Evolutionary conservation across 2,888 invertebrate genomes (phyloP).

Genomic region (Anthrax anthrax): DNA sequence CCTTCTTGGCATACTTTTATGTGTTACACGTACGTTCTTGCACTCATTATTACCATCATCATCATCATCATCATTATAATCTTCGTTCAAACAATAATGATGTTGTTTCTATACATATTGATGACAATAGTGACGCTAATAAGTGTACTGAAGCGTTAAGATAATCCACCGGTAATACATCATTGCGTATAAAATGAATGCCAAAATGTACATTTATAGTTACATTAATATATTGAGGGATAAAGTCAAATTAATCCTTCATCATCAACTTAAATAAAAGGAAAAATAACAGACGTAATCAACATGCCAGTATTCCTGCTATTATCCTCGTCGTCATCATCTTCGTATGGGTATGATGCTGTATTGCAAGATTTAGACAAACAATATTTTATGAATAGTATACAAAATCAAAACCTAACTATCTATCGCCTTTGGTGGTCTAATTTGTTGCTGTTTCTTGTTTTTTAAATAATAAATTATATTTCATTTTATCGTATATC

Average conservation of each 20-base stretch:
- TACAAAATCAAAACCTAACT: no score
- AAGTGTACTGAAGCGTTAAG: slow-evolving; percentile 3
- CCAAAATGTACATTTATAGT: not conserved
- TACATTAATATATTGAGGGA: not conserved
- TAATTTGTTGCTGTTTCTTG: not conserved
- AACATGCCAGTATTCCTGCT: not conserved
- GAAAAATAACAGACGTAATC: slow-evolving; percentile 5
- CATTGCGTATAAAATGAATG: slow-evolving; percentile 1
- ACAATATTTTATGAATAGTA: no score
- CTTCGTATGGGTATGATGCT: no score
- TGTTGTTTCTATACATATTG: not conserved
- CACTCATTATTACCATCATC: not conserved
- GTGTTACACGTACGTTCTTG: no score
- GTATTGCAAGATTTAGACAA: no score
- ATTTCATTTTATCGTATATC: no score
- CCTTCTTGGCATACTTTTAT: no score
- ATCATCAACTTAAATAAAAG: not conserved
- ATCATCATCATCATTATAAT: not conserved
- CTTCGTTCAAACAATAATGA: not conserved
- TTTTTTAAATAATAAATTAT: no score
- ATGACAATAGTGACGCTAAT: slow-evolving; percentile 8
- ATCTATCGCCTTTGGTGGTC: not conserved
- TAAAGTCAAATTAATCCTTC: slow-evolving; percentile 8
- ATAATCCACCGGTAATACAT: slow-evolving; percentile 5
- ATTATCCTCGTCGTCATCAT: no score